These are phyloP conservation scores for Botia kubotai DNA, from an alignment of 2,797 vertebrate species.

Conservation along the genomic window DNA sequence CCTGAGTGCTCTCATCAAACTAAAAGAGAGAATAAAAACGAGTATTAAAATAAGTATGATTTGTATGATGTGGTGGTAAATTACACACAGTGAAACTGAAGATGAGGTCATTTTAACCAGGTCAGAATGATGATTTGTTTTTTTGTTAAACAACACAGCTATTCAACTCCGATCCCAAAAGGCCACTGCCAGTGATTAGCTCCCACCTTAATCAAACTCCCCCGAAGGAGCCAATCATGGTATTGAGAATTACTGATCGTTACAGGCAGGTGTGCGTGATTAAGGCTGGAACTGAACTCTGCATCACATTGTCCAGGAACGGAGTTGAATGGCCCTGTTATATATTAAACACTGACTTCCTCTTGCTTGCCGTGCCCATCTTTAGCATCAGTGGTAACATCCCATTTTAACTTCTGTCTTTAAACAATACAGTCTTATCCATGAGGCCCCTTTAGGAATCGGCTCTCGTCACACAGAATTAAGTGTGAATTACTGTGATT, in stretches of 20 bases:
- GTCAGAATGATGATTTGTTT: neutral
- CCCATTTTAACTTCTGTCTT: conserved; percentile 35
- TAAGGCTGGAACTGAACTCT: neutral
- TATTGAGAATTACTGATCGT: too few species aligned
- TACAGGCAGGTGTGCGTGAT: too few species aligned
- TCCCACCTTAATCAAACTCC: too few species aligned
- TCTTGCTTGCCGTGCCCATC: neutral
- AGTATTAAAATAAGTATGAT: neutral
- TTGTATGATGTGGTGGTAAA: neutral
- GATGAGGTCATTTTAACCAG: neutral
- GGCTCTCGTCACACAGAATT: neutral
- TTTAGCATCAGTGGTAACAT: conserved; percentile 1
- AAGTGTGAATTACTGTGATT: neutral
- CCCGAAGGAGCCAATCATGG: too few species aligned
- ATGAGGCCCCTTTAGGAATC: neutral
- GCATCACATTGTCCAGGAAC: neutral
- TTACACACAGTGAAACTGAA: neutral
- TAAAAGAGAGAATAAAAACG: conserved; percentile 58
- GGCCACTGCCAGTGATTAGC: neutral
- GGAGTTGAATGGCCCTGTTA: neutral
- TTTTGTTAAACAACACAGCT: neutral
- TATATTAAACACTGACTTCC: neutral
- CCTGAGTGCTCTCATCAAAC: conserved; percentile 88
- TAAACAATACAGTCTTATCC: conserved; percentile 18
- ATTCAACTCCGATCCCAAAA: neutral